Base-by-base conservation (phyloP, 2,888 invertebrate genomes). In the Epinotia brunnichana region DNA sequence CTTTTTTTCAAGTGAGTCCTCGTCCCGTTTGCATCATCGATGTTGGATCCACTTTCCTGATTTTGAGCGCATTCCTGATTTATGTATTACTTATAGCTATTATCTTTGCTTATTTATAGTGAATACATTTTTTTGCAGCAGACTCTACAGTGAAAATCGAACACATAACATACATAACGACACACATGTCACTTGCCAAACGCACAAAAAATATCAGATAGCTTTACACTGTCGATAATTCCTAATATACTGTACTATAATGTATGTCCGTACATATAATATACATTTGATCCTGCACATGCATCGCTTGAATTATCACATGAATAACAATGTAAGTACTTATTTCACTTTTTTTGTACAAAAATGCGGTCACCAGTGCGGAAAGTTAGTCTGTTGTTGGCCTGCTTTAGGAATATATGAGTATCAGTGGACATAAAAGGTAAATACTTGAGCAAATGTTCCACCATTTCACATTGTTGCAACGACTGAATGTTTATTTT, bases 371-470 rank as follows among this genome's bases (percentile, higher is more conserved):
- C 71, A 56, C 44, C 24, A 35, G 19, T 54, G 67, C 54, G 48
- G 54, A 17, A 39, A 62, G 63, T 73, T 63, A 39, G 15, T 60
- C 51, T n/a, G 74, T 76, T 81, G 84, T 85, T 83, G 81, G 82
- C 82, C 72, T 78, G 80, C 79, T 78, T 83, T 83, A 77, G 79
- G 81, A 82, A 61, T 72, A 44, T 67, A 48, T 48, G 61, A 67
- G 51, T 64, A 29, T 29, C 41, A 24, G 15, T 56, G 51, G 15
- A 24, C 59, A 53, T 51, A 59, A 62, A 69, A 73, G 61, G 56
- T 44, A 72, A 68, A 66, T 66, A 66, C 54, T 24, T 66, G n/a
- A 67, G 56, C 56, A 68, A 63, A 63, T 56, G 56, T 9, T 7
- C 41, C 66, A 21, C 62, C n/a, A 17, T 3, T 13, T 19, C 68